Conservation (phyloP, 1,140 invertebrate genomes). For the Papilio helenus region DNA sequence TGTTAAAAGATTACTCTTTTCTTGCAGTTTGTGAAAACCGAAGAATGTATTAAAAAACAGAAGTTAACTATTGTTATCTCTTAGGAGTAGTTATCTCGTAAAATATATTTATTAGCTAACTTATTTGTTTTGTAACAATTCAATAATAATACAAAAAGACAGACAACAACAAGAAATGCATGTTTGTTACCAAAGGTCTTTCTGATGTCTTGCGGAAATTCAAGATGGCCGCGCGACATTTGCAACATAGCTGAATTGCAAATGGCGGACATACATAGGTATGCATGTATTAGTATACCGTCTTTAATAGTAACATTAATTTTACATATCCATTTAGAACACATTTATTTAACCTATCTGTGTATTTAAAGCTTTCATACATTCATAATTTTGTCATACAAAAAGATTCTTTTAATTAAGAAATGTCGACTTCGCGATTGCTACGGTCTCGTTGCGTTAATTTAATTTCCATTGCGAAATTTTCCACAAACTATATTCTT, state of each 20-base stretch:
- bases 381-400: no score
- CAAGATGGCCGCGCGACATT: background rate
- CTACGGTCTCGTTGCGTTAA: background rate
- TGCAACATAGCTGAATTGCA: background rate
- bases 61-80: no score
- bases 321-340: background rate
- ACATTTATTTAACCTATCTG: background rate
- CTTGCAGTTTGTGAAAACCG: no score
- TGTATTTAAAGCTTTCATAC: background rate
- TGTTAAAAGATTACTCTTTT: background rate
- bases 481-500: conserved; percentile 3
- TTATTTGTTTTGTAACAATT: no score
- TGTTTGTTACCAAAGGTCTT: background rate
- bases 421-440: background rate
- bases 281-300: background rate
- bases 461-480: background rate
- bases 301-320: background rate
- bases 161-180: no score
- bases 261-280: background rate
- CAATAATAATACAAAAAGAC: no score
- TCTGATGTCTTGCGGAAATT: background rate
- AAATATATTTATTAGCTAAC: no score
- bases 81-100: no score
- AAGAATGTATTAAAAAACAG: no score
- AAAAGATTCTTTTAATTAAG: background rate